phyloP scores from a whole-genome alignment of 1,140 invertebrate species.

The Hestina assimilis region DNA sequence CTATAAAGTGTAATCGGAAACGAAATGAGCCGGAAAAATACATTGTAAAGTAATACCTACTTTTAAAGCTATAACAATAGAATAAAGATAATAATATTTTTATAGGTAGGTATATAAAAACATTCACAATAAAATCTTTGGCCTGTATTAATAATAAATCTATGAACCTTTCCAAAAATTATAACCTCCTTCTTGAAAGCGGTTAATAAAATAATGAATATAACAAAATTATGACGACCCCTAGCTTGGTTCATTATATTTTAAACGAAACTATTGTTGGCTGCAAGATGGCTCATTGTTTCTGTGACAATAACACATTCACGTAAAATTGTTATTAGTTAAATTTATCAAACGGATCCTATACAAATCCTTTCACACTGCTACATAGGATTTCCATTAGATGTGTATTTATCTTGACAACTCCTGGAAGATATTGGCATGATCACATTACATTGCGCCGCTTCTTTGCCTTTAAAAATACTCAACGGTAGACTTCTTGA shows the following conservation, averaged over 20 bases:
- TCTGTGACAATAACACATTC: conserved; percentile 34
- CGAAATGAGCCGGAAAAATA: conserved; percentile 16
- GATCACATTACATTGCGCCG: conserved; percentile 60
- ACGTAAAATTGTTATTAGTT: not conserved
- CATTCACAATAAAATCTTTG: no score
- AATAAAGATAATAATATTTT: not conserved
- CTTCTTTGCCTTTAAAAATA: conserved; percentile 15
- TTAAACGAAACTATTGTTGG: no score
- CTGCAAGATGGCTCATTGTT: conserved; percentile 18
- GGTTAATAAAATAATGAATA: no score
- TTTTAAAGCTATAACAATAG: conserved; percentile 16
- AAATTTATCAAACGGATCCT: not conserved
- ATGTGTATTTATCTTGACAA: conserved; percentile 59
- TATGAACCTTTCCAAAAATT: no score
- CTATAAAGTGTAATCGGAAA: conserved; percentile 19
- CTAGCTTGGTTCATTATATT: no score
- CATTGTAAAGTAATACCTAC: conserved; percentile 22
- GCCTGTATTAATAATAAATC: no score
- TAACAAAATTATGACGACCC: no score
- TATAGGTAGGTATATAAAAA: no score
- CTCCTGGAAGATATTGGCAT: conserved; percentile 43
- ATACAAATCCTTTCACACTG: not conserved
- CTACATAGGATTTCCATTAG: conserved; percentile 71
- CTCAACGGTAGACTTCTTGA: not conserved
- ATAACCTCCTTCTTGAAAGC: no score